phyloP scores from a whole-genome alignment of 2,113 vertebrate genomes.

The Petromus typicus region DNA sequence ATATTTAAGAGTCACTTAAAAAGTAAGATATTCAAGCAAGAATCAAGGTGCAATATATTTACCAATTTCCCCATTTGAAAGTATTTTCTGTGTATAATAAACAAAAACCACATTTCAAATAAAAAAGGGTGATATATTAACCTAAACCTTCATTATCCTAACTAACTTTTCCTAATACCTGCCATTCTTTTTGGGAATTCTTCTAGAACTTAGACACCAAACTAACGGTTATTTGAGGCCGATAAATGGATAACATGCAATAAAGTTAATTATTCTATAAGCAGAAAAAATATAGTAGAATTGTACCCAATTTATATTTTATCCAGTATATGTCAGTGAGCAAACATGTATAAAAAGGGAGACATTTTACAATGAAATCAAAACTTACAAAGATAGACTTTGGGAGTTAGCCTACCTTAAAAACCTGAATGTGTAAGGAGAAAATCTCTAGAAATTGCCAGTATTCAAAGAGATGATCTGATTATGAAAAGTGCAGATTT shows the following conservation, averaged over 20 bases:
- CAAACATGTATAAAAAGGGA: background rate
- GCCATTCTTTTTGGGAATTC: background rate
- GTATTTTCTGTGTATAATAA: background rate
- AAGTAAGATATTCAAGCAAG: background rate
- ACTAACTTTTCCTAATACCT: background rate
- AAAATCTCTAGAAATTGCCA: background rate
- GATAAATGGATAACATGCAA: background rate
- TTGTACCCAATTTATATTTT: background rate
- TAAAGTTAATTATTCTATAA: background rate
- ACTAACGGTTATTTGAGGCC: background rate
- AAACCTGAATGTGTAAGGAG: background rate
- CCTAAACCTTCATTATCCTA: background rate
- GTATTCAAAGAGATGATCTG: background rate
- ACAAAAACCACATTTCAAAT: background rate
- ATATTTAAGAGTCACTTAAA: background rate
- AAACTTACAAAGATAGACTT: background rate
- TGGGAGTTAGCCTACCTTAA: background rate
- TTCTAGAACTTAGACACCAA: background rate
- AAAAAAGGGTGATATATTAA: background rate
- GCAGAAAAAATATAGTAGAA: background rate
- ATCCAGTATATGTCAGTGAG: background rate
- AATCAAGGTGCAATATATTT: background rate
- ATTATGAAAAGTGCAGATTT: background rate
- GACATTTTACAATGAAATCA: conserved; percentile 16
- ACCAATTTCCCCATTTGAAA: background rate